Conservation (phyloP, 2,113 vertebrate species). For the Micromys minutus region DNA sequence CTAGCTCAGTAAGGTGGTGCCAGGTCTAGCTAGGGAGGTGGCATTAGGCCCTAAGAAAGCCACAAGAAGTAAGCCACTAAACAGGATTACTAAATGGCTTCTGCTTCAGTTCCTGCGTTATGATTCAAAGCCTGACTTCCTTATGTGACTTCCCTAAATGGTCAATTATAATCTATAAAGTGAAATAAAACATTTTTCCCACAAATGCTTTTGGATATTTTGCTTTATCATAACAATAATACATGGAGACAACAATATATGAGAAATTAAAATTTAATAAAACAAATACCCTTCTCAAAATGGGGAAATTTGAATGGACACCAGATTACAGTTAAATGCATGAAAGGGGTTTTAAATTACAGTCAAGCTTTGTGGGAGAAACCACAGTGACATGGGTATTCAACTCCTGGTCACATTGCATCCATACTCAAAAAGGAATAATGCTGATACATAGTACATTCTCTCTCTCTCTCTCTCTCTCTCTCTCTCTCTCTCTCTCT, state of each 20-base stretch:
- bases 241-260: not conserved
- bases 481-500: too few relatives aligned
- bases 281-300: not conserved
- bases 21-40: not conserved
- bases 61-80: not conserved
- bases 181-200: not conserved
- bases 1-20: not conserved
- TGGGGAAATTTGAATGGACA: not conserved
- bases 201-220: not conserved
- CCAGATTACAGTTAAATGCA: not conserved
- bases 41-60: not conserved
- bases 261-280: not conserved
- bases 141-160: not conserved
- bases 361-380: not conserved
- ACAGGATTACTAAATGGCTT: not conserved
- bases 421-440: not conserved
- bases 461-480: too few relatives aligned
- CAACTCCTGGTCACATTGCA: not conserved
- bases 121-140: not conserved
- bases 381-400: not conserved
- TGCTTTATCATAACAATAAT: not conserved
- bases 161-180: not conserved
- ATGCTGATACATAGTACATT: not conserved
- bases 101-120: not conserved
- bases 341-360: not conserved